Evolutionary conservation across 2,113 vertebrate species (phyloP).

Genomic region (Peucedramus taeniatus): DNA sequence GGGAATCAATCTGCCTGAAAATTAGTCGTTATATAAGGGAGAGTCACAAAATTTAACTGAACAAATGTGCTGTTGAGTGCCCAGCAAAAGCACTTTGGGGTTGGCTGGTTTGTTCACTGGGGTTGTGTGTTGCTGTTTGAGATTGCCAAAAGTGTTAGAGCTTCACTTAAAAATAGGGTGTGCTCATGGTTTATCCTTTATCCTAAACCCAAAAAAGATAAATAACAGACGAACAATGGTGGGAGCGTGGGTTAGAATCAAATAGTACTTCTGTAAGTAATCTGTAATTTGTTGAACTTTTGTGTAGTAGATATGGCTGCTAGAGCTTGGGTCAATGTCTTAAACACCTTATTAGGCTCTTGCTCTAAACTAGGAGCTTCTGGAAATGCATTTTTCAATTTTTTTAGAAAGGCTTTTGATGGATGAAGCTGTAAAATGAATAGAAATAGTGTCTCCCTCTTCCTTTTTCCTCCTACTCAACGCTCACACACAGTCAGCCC

Average conservation of each 20-base stretch:
- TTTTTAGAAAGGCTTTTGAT: slow-evolving; percentile 37
- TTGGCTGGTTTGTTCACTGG: not conserved
- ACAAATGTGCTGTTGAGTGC: not conserved
- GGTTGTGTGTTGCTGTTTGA: not conserved
- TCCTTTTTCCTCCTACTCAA: slow-evolving; percentile 64
- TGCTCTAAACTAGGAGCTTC: slow-evolving; percentile 41
- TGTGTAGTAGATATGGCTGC: not conserved
- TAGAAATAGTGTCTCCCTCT: slow-evolving; percentile 67
- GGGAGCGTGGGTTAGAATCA: not conserved
- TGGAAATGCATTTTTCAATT: slow-evolving; percentile 16
- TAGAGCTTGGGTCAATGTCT: slow-evolving; percentile 6
- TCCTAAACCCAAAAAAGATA: not conserved
- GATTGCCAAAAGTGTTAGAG: not conserved
- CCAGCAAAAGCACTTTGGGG: not conserved
- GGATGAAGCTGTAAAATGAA: slow-evolving; percentile 61
- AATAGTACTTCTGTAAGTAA: not conserved
- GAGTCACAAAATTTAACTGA: not conserved
- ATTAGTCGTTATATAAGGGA: slow-evolving; percentile 1
- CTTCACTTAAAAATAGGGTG: not conserved
- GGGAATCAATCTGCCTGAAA: slow-evolving; percentile 48
- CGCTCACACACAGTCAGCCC: slow-evolving; percentile 53
- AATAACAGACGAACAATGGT: not conserved
- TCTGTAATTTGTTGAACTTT: not conserved
- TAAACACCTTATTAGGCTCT: slow-evolving; percentile 23
- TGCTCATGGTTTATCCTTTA: not conserved